Evolutionary conservation across 2,888 invertebrate genomes (phyloP), one percentile per base, ranked within the genome.

Genomic region (Pammene fasciana): DNA sequence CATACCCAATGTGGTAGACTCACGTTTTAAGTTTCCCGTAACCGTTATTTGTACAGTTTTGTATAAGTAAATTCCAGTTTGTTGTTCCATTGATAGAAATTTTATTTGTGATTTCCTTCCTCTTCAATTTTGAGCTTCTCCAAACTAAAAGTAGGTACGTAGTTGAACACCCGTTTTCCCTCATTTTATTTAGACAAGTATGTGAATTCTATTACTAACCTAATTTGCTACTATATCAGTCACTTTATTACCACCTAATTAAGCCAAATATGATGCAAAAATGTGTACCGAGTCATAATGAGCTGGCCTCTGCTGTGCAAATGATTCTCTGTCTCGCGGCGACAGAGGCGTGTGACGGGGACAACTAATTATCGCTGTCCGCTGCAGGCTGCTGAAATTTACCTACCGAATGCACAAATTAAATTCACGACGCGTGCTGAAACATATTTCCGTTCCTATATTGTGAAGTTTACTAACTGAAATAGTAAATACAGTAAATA

Each of bases 261-360:
- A 26, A 48, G 16, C 3, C 48, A 8, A 50, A 50, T 11, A 26
- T 11, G 11, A 14, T 16, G 4, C 48, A 16, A 16, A 8, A 7
- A 13, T 2, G 9, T 26, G 11, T 9, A 8, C 43, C 43, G n/a
- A 16, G 43, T 13, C 26, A 50, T 52, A 18, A 41, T 43, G 41
- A 26, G 34, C 14, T 36, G 36, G 14, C 54, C 54, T 55, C 48
- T 48, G 54, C 46, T 8, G 38, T 18, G 67, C 55, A 46, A 67
- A 61, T 67, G 55, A 55, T 61, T 26, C 46, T 55, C 48, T 48
- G 65, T 70, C 38, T 60, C 60, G 48, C 65, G 43, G 16, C 43
- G 46, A 34, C 68, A 55, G 60, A 48, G 41, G 65, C 54, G 60
- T 38, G 65, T 13, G 59, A 62, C 43, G 64, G 36, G 50, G 57